phyloP scores from a whole-genome alignment of 2,797 vertebrate genomes.

The Pangasius krempfi region DNA sequence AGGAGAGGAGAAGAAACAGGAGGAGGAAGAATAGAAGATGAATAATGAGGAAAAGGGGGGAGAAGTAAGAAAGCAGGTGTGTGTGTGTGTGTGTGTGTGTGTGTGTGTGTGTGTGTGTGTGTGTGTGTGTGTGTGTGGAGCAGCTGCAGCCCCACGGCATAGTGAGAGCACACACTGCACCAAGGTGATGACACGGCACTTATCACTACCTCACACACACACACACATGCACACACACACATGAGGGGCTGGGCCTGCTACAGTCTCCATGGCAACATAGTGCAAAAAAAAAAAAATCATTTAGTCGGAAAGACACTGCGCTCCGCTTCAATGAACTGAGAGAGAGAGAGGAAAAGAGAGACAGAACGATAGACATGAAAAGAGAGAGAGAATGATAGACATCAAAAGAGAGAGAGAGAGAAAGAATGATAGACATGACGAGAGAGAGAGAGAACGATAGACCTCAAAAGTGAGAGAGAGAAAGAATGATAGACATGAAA shows the following conservation, averaged over 20 bases:
- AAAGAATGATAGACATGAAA: background rate
- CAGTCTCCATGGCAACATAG: constrained; percentile 80
- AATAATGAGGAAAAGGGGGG: background rate
- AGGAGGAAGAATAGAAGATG: background rate
- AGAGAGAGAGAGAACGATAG: constrained; percentile 58
- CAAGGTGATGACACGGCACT: constrained; percentile 62
- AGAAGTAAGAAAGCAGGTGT: background rate
- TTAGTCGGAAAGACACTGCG: constrained; percentile 80
- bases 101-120: constrained; percentile 4
- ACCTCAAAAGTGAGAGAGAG: background rate
- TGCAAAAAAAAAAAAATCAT: constrained; percentile 73
- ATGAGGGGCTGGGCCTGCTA: constrained; percentile 45
- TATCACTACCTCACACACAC: constrained; percentile 60
- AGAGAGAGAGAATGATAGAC: constrained; percentile 22
- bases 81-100: constrained; percentile 15
- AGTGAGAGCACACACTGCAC: constrained; percentile 31
- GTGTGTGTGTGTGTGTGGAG: constrained; percentile 1
- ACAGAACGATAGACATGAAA: constrained; percentile 15
- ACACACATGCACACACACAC: constrained; percentile 50
- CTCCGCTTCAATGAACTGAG: constrained; percentile 78
- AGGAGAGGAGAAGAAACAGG: background rate
- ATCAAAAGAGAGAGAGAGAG: constrained; percentile 12
- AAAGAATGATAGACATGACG: constrained; percentile 56
- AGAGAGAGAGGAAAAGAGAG: constrained; percentile 56
- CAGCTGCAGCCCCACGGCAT: constrained; percentile 1